These are phyloP conservation scores for Cantharis nigra DNA, from an alignment of 2,888 invertebrate species.

Conservation along the genomic window DNA sequence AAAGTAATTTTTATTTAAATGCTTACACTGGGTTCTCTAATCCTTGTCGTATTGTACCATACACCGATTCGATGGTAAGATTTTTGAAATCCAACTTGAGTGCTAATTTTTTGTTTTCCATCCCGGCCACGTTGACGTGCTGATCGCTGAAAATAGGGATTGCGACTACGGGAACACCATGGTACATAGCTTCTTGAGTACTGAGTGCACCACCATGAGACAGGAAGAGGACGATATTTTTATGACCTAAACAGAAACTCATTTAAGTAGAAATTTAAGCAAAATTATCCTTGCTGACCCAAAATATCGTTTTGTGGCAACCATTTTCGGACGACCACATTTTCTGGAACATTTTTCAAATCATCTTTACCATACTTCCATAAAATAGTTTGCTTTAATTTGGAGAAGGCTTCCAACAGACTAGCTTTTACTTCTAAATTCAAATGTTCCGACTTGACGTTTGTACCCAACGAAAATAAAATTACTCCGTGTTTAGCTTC, in stretches of 20 bases:
- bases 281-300: too few relatives aligned
- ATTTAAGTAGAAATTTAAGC: too few relatives aligned
- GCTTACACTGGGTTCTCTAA: conserved; percentile 38
- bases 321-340: conserved; percentile 48
- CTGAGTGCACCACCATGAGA: conserved; percentile 38
- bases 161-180: conserved; percentile 36
- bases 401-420: conserved; percentile 47
- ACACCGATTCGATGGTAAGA: conserved; percentile 34
- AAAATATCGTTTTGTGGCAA: conserved; percentile 51
- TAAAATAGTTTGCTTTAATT: conserved; percentile 32
- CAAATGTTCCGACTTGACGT: conserved; percentile 43
- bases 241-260: too few relatives aligned
- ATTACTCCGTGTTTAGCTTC: conserved; percentile 49
- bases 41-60: conserved; percentile 34
- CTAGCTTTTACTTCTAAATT: conserved; percentile 35
- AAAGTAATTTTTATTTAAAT: neutral
- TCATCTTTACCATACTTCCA: neutral
- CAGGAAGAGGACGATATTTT: conserved; percentile 36
- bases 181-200: conserved; percentile 37
- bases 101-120: conserved; percentile 35
- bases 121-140: neutral
- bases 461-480: conserved; percentile 51
- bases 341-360: conserved; percentile 43
- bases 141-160: conserved; percentile 38
- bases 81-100: conserved; percentile 32